Conservation (phyloP, 2,888 invertebrate genomes). For the Cactoblastis cactorum region DNA sequence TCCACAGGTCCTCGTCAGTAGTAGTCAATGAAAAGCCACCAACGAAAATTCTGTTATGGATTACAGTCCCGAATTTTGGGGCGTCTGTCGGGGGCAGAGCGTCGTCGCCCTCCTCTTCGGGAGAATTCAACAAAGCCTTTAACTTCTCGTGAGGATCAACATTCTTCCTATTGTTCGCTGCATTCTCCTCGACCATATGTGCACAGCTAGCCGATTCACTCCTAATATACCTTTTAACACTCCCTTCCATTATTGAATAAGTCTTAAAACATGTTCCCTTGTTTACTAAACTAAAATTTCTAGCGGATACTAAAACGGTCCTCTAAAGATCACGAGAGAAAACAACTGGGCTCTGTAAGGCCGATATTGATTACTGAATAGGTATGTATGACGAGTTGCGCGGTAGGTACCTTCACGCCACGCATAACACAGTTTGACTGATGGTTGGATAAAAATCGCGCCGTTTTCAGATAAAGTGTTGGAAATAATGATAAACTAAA, state of each 20-base stretch:
- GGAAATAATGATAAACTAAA: constrained; percentile 69
- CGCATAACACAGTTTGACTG: constrained; percentile 14
- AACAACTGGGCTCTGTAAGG: constrained; percentile 53
- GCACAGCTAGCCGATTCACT: constrained; percentile 73
- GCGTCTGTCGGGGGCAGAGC: constrained; percentile 67
- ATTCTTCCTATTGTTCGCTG: constrained; percentile 58
- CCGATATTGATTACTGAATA: constrained; percentile 45
- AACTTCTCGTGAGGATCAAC: constrained; percentile 69
- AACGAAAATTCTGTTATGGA: constrained; percentile 97
- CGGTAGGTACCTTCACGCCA: constrained; percentile 29
- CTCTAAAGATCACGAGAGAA: constrained; percentile 48
- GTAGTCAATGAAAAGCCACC: constrained; percentile 97
- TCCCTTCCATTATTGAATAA: constrained; percentile 56
- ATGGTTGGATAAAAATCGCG: constrained; percentile 1
- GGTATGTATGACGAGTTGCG: constrained; percentile 49
- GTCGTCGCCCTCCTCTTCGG: constrained; percentile 69
- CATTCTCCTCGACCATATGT: constrained; percentile 69
- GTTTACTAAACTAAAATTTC: constrained; percentile 70
- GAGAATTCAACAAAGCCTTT: constrained; percentile 66
- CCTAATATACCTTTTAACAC: constrained; percentile 67
- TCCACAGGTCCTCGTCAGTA: constrained; percentile 93
- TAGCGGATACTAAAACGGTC: constrained; percentile 59
- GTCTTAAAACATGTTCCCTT: constrained; percentile 69
- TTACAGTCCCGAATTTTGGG: constrained; percentile 87
- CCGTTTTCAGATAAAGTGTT: not conserved